These are phyloP conservation scores for Rallus limicola DNA, from an alignment of 2,113 vertebrate genomes.

Conservation along the genomic window DNA sequence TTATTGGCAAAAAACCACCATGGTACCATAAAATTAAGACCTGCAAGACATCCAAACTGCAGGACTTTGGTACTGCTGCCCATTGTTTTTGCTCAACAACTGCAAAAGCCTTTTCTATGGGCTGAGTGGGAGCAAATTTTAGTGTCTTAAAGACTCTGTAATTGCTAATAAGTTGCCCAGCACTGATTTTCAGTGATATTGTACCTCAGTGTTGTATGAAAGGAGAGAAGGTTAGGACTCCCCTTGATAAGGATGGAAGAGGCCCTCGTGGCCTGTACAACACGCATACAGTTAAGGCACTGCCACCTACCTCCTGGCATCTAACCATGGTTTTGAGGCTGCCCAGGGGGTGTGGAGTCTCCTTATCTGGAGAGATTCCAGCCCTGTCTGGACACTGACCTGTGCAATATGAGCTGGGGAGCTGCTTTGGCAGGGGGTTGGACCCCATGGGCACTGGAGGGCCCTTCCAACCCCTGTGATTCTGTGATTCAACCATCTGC, in stretches of 20 bases:
- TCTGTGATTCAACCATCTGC: background rate
- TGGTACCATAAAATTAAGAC: background rate
- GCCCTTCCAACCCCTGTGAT: too few relatives aligned
- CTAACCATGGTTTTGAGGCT: conserved; percentile 87
- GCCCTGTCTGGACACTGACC: too few relatives aligned
- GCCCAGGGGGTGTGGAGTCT: too few relatives aligned
- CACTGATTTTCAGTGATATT: background rate
- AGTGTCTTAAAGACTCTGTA: background rate
- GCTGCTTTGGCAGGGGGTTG: too few relatives aligned
- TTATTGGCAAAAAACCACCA: background rate
- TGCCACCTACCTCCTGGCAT: conserved; percentile 99
- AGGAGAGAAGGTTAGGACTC: conserved; percentile 99
- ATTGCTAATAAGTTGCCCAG: background rate
- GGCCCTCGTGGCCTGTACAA: conserved; percentile 87
- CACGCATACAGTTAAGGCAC: conserved; percentile 96
- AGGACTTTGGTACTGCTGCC: background rate
- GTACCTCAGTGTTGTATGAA: conserved; percentile 79
- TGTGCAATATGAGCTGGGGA: too few relatives aligned
- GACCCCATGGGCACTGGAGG: too few relatives aligned
- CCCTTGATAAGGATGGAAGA: conserved; percentile 98
- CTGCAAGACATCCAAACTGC: background rate
- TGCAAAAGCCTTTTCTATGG: background rate
- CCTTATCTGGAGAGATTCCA: too few relatives aligned
- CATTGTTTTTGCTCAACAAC: background rate
- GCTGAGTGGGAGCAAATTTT: background rate